A percentile compares a stretch with the other conserved stretches of the same genome.
phyloP scores from a whole-genome alignment of 2,888 invertebrate species.

The Tholera decimalis region DNA sequence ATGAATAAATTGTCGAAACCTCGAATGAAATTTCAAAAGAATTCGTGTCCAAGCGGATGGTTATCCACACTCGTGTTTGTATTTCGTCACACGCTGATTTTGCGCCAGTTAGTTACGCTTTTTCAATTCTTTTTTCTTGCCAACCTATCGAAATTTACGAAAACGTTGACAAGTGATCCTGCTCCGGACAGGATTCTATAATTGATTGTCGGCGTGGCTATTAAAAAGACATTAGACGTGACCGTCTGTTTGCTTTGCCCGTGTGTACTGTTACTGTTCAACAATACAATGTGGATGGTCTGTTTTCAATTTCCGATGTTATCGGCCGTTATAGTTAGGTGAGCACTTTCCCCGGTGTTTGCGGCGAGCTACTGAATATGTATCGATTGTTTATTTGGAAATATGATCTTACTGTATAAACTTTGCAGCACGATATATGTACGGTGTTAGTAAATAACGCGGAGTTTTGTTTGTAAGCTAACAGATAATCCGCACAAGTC shows the following conservation, averaged over 20 bases:
- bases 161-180: slow-evolving; percentile 65
- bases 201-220: slow-evolving; percentile 73
- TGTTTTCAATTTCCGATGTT: slow-evolving; percentile 69
- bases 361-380: slow-evolving; percentile 61
- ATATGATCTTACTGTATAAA: slow-evolving; percentile 55
- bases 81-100: slow-evolving; percentile 66
- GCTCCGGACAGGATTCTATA: slow-evolving; percentile 63
- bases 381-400: slow-evolving; percentile 63
- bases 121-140: slow-evolving; percentile 58
- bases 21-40: slow-evolving; percentile 50
- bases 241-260: slow-evolving; percentile 60
- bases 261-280: slow-evolving; percentile 34
- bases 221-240: slow-evolving; percentile 75
- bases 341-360: slow-evolving; percentile 66
- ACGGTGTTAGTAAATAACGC: slow-evolving; percentile 38
- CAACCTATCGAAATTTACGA: slow-evolving; percentile 49
- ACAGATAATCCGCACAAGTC: slow-evolving; percentile 33
- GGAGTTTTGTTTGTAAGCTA: slow-evolving; percentile 49
- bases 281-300: slow-evolving; percentile 51
- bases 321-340: slow-evolving; percentile 52
- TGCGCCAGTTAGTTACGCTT: slow-evolving; percentile 67
- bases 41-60: slow-evolving; percentile 49
- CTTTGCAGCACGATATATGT: slow-evolving; percentile 32
- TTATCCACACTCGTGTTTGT: slow-evolving; percentile 62
- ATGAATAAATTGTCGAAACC: slow-evolving; percentile 58